Evolutionary conservation across 2,888 invertebrate species (phyloP).

Genomic region (Apantesis nais): DNA sequence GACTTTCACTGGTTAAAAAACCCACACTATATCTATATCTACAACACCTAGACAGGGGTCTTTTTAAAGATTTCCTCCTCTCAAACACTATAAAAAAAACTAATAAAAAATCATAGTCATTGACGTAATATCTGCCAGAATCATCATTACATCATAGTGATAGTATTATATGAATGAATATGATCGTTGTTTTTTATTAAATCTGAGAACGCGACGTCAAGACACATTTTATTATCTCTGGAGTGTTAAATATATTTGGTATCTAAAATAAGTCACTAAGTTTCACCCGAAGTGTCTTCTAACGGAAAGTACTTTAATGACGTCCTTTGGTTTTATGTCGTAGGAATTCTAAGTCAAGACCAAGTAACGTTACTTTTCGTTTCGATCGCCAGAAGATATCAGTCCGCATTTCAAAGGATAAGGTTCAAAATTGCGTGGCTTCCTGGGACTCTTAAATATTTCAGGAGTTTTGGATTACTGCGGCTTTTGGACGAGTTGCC

Average conservation of each 20-base stretch:
- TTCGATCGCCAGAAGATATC: background rate
- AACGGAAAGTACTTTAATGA: background rate
- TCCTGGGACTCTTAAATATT: constrained; percentile 1
- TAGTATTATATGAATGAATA: too few species aligned
- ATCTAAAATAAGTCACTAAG: background rate
- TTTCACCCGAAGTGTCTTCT: background rate
- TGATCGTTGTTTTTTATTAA: too few species aligned
- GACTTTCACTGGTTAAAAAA: too few species aligned
- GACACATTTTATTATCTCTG: too few species aligned
- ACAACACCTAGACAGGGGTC: too few species aligned
- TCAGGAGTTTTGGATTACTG: constrained; percentile 5
- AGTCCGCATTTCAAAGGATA: background rate
- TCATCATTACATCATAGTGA: too few species aligned
- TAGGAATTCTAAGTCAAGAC: background rate
- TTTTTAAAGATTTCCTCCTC: too few species aligned
- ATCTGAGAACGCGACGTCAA: too few species aligned
- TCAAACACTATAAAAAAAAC: too few species aligned
- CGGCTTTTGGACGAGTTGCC: background rate
- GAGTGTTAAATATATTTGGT: background rate
- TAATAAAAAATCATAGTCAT: too few species aligned
- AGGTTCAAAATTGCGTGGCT: background rate
- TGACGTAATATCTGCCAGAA: too few species aligned
- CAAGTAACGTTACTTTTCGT: background rate
- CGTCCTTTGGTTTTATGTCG: background rate
- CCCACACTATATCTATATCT: too few species aligned